Base-by-base conservation (phyloP, 2,797 vertebrate genomes). In the Acanthis flammea region DNA sequence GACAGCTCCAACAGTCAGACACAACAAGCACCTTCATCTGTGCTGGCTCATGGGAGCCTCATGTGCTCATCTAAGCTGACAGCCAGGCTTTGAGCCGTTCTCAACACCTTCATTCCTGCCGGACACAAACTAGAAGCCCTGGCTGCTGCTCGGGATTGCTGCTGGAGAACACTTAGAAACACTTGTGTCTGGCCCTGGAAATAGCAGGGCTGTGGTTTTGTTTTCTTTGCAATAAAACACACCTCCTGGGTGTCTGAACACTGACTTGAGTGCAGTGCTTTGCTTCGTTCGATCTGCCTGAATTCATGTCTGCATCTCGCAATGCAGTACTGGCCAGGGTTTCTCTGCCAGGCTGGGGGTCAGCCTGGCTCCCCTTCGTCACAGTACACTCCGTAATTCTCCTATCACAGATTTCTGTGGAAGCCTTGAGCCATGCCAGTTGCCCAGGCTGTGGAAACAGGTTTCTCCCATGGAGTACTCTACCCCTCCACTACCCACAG, bases 181-280 rank as follows among this genome's bases (percentile, higher is more conserved):
- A 54, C 78, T 85, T 3, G 17, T 4, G 28, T 88, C 62, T 68
- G 62, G 44, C 80, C 86, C 86, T 92, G 92, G 61, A 57, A 95
- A 62, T 17, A 6, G 35, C 73, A 63, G 82, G 88, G 86, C 51
- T 87, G 67, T 91, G 76, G 51, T 91, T 93, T 95, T 89, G 87
- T 91, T 96, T 96, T 82, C 92, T 96, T 96, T 92, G 94, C 95
- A 96, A 88, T 95, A 97, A 97, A 95, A 94, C 0, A 4, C 88
- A 91, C 90, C 86, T 92, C 23, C n/a, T 28, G 37, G 67, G 92
- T 93, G 92, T 77, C 37, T 63, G 53, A 94, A 94, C 86, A 80
- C 88, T 73, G 89, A n/a, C 7, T 19, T 0, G 25, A 37, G 54
- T 0, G 0, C 11, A 10, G 48, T 60, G 61, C 42, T 89, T 44